A percentile compares a stretch with the other conserved stretches of the same genome.
Evolutionary conservation across 1,140 invertebrate species (phyloP).

Genomic region (Pteromalus puparum): DNA sequence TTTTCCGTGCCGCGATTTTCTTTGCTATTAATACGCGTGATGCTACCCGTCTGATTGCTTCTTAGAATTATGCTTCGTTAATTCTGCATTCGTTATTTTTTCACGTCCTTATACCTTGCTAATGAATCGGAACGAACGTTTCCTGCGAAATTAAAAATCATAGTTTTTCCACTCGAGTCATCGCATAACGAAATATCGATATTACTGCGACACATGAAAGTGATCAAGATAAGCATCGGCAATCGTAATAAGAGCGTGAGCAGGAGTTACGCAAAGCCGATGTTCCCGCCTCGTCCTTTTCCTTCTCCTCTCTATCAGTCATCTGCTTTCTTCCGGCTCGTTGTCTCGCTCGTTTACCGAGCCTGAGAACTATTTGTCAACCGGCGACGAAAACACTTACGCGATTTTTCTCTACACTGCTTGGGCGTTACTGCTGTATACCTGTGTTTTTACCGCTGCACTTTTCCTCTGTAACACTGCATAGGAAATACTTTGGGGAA

Average conservation of each 20-base stretch:
- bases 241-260: background rate
- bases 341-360: background rate
- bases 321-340: slow-evolving; percentile 36
- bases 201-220: background rate
- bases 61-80: background rate
- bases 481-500: background rate
- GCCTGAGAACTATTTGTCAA: slow-evolving; percentile 31
- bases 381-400: background rate
- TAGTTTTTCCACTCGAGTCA: no score
- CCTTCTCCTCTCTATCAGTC: slow-evolving; percentile 25
- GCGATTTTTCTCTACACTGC: background rate
- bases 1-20: background rate
- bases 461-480: background rate
- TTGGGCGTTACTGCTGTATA: background rate
- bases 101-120: background rate
- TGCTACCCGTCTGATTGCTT: background rate
- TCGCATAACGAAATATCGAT: background rate
- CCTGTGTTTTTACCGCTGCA: no score
- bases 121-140: background rate
- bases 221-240: background rate
- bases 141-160: background rate
- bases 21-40: background rate
- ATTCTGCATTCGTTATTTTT: slow-evolving; percentile 1
- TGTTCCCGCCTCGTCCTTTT: slow-evolving; percentile 22
- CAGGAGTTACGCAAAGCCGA: background rate